Evolutionary conservation across 1,140 invertebrate genomes (phyloP).

Genomic region (Caenorhabditis latens): DNA sequence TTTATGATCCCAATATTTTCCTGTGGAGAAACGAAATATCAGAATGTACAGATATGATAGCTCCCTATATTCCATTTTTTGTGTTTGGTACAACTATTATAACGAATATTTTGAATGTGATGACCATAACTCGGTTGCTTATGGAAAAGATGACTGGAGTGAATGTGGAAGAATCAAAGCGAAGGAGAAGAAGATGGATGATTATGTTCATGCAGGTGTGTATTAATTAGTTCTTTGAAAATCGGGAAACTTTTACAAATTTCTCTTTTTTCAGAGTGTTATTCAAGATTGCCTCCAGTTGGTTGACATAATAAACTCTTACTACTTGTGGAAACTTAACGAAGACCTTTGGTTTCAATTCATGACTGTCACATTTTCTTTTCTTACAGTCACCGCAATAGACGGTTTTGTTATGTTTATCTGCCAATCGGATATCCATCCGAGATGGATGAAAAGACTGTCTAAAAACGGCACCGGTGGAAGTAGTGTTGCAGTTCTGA

Average conservation of each 20-base stretch:
- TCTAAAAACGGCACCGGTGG: not conserved
- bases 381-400: not conserved
- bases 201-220: not conserved
- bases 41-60: not conserved
- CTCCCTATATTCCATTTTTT: not conserved
- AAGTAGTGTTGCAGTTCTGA: conserved; percentile 1
- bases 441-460: not conserved
- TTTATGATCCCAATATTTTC: not conserved
- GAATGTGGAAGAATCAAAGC: conserved; percentile 9
- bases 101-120: not conserved
- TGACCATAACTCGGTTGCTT: not conserved
- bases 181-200: not conserved
- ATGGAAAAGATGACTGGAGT: conserved; percentile 11
- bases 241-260: no score
- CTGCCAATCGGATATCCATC: not conserved
- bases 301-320: not conserved
- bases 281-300: not conserved
- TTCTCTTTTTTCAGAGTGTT: not conserved
- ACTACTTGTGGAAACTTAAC: not conserved
- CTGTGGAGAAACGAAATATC: not conserved
- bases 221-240: not conserved
- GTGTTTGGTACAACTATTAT: not conserved
- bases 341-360: conserved; percentile 1
- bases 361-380: not conserved
- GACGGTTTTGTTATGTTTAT: not conserved